Evolutionary conservation across 2,797 vertebrate genomes (phyloP), one percentile per base, ranked within the genome.

Genomic region (Propithecus deckenii): DNA sequence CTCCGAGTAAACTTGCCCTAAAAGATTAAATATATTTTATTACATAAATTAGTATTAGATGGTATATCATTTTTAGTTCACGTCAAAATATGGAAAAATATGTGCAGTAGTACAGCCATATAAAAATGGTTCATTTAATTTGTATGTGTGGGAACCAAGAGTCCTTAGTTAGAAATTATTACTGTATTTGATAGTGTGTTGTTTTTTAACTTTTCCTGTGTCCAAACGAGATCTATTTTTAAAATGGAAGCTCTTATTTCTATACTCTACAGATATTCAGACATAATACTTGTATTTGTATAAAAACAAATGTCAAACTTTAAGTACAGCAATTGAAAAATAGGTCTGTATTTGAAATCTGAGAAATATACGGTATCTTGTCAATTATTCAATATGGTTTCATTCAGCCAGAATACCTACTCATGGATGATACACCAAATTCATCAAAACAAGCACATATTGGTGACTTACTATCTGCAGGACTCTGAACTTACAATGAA

Each of bases 51-150:
- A 76, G 3, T 50, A 65, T 57, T 92, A 72, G 20, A 43, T 30
- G 11, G 4, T 9, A 90, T 81, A 79, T 78, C 91, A 86, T 81
- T 95, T 97, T 94, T 61, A 88, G 41, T 48, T 92, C 38, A 84
- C 32, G 32, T 46, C 72, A 93, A 96, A 90, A 86, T 79, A 87
- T n/a, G 76, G 55, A 90, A 96, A 96, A 85, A 78, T 75, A 80
- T 43, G 5, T 63, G 12, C 57, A 91, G 20, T 48, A 32, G 28
- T 41, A 67, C 2, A 93, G 46, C 30, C 43, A 85, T 78, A 81
- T 84, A 92, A 96, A 94, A 75, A 92, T 50, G 48, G 28, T 35
- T 93, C 7, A 67, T 81, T 91, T 97, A 61, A 86, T 95, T 95
- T 95, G 52, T 91, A 95, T 43, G 46, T 72, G 8, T 65, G 89